phyloP scores from a whole-genome alignment of 2,113 vertebrate species.

The Psammodynastes pulverulentus region DNA sequence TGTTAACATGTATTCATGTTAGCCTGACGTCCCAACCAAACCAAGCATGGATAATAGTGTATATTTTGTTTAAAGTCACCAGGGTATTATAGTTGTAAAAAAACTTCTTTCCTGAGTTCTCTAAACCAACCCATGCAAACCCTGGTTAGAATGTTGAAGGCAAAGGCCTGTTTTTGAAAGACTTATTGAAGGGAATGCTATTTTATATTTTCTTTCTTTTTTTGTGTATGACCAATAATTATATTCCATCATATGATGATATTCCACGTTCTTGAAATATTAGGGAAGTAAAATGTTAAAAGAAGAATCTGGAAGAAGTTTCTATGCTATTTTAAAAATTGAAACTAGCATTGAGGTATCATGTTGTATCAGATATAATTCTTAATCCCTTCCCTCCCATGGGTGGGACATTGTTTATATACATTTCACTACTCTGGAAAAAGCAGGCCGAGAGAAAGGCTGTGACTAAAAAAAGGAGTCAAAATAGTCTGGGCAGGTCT shows the following conservation, averaged over 20 bases:
- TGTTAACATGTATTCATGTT: neutral
- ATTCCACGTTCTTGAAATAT: conserved; percentile 11
- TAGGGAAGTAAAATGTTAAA: conserved; percentile 15
- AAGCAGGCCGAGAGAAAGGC: accelerated
- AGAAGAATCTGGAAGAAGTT: conserved; percentile 27
- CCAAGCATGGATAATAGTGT: neutral
- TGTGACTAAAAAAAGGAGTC: neutral
- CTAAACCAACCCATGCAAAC: neutral
- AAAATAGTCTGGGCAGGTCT: neutral
- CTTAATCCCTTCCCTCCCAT: conserved; percentile 27
- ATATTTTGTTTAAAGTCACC: neutral
- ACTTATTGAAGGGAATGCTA: conserved; percentile 34
- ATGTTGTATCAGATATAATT: conserved; percentile 52
- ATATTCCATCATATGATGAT: conserved; percentile 28
- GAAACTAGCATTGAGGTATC: conserved; percentile 42
- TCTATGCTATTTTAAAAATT: conserved; percentile 44
- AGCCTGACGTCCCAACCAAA: neutral
- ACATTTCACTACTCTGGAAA: conserved; percentile 15
- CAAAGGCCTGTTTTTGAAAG: conserved; percentile 8
- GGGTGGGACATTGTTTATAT: conserved; percentile 40
- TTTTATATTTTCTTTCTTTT: conserved; percentile 46
- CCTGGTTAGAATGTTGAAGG: neutral
- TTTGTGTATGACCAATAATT: neutral
- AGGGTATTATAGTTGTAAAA: neutral
- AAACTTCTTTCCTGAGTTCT: neutral